Evolutionary conservation across 2,113 vertebrate species (phyloP).

Genomic region (Istiophorus platypterus): DNA sequence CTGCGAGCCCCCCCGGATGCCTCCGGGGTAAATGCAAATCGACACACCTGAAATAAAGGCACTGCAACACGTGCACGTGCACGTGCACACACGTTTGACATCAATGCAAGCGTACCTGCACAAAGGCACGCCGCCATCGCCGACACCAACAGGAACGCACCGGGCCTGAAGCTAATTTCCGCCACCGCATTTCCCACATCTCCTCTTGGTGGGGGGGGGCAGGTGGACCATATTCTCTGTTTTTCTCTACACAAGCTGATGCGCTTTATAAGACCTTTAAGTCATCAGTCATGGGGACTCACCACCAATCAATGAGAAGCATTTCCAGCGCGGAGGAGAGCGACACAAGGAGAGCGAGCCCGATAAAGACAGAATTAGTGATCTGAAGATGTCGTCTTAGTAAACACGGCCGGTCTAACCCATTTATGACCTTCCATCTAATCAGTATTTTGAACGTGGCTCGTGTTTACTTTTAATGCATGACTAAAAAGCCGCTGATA

Average conservation of each 20-base stretch:
- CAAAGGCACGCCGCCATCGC: background rate
- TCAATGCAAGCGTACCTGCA: background rate
- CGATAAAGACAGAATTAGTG: background rate
- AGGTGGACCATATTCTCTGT: background rate
- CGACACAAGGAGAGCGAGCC: background rate
- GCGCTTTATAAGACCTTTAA: conserved; percentile 43
- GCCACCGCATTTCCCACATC: conserved; percentile 2
- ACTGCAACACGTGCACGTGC: background rate
- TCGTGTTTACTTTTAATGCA: conserved; percentile 58
- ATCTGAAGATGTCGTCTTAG: conserved; percentile 9
- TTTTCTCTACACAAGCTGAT: conserved; percentile 3
- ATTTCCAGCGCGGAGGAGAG: conserved; percentile 20
- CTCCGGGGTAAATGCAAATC: background rate
- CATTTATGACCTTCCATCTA: conserved; percentile 35
- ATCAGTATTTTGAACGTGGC: conserved; percentile 33
- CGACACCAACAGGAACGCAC: background rate
- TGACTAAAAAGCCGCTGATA: conserved; percentile 50
- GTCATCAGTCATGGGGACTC: conserved; percentile 31
- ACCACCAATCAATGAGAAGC: conserved; percentile 35
- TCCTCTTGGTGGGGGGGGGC: background rate
- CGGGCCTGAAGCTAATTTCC: conserved; percentile 14
- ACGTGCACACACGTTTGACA: background rate
- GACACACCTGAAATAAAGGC: background rate
- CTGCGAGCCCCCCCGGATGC: conserved; percentile 1
- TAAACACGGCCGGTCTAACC: conserved; percentile 50